Percentiles rank a stretch among this genome's conserved stretches.
phyloP scores from a whole-genome alignment of 2,888 invertebrate species.

The Apodemia duryi region DNA sequence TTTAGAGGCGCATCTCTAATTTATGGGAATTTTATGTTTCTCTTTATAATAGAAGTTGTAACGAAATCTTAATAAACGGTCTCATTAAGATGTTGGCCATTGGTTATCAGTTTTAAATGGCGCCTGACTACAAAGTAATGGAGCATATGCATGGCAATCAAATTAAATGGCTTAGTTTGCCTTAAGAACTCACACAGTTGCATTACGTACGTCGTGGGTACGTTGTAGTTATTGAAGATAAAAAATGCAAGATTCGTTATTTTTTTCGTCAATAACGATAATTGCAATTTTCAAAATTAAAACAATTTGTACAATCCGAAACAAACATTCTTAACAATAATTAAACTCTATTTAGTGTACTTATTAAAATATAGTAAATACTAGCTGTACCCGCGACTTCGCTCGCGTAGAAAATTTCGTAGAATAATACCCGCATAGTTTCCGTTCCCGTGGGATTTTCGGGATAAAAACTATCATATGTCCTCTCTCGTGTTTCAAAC shows the following conservation, averaged over 20 bases:
- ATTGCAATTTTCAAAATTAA: too few relatives aligned
- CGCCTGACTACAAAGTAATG: slow-evolving; percentile 9
- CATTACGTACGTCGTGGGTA: not conserved
- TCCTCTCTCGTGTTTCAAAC: too few relatives aligned
- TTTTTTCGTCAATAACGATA: too few relatives aligned
- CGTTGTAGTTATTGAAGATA: not conserved
- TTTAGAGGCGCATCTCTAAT: slow-evolving; percentile 21
- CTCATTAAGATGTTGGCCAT: slow-evolving; percentile 16
- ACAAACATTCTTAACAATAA: too few relatives aligned
- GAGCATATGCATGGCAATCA: slow-evolving; percentile 11
- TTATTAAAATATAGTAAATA: too few relatives aligned
- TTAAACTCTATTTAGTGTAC: too few relatives aligned
- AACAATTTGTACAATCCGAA: too few relatives aligned
- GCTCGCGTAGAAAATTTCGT: too few relatives aligned
- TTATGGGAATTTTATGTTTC: slow-evolving; percentile 16
- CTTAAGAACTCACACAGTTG: not conserved
- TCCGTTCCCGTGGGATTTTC: too few relatives aligned
- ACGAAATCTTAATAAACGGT: slow-evolving; percentile 14
- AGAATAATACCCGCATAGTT: too few relatives aligned
- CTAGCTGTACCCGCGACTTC: too few relatives aligned
- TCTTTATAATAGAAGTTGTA: slow-evolving; percentile 13
- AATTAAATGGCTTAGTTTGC: slow-evolving; percentile 12
- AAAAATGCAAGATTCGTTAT: not conserved
- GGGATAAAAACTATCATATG: too few relatives aligned
- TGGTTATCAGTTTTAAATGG: slow-evolving; percentile 8